Evolutionary conservation across 1,140 invertebrate species (phyloP).

Genomic region (Drosophila nasuta): DNA sequence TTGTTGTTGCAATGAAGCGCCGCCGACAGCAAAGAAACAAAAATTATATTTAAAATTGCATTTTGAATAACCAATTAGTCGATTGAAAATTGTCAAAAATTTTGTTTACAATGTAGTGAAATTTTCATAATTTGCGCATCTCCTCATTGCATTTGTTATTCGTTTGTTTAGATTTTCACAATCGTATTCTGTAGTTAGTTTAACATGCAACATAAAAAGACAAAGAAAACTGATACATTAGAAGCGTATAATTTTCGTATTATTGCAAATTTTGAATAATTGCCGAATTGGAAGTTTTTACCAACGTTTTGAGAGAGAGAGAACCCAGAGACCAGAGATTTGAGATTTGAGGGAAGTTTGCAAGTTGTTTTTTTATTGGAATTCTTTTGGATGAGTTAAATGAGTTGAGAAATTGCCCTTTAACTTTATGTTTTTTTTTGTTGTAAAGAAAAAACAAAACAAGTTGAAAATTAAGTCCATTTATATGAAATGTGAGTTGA

Average conservation of each 20-base stretch:
- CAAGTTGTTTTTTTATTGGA: slow-evolving; percentile 13
- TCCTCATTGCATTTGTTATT: slow-evolving; percentile 37
- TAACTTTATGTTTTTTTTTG: not conserved
- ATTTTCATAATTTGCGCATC: slow-evolving; percentile 25
- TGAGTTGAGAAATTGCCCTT: slow-evolving; percentile 44
- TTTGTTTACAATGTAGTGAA: not conserved
- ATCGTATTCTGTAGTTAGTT: slow-evolving; percentile 42
- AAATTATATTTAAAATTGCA: slow-evolving; percentile 75
- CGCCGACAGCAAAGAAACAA: slow-evolving; percentile 48
- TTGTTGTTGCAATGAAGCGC: slow-evolving; percentile 69
- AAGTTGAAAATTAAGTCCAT: slow-evolving; percentile 40
- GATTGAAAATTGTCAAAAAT: slow-evolving; percentile 19
- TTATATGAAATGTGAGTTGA: slow-evolving; percentile 21
- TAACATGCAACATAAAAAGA: slow-evolving; percentile 52
- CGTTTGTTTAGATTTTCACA: slow-evolving; percentile 3
- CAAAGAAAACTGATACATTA: slow-evolving; percentile 26
- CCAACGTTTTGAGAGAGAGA: slow-evolving; percentile 18
- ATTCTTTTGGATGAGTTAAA: slow-evolving; percentile 31
- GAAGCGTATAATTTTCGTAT: slow-evolving; percentile 15
- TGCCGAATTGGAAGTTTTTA: slow-evolving; percentile 23
- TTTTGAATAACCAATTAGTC: slow-evolving; percentile 16
- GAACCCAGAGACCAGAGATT: slow-evolving; percentile 22
- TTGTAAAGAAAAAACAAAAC: slow-evolving; percentile 47
- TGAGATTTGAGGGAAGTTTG: slow-evolving; percentile 22
- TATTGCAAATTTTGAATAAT: slow-evolving; percentile 14